phyloP scores from a whole-genome alignment of 2,113 vertebrate species.

The Sarotherodon lohbergeri region DNA sequence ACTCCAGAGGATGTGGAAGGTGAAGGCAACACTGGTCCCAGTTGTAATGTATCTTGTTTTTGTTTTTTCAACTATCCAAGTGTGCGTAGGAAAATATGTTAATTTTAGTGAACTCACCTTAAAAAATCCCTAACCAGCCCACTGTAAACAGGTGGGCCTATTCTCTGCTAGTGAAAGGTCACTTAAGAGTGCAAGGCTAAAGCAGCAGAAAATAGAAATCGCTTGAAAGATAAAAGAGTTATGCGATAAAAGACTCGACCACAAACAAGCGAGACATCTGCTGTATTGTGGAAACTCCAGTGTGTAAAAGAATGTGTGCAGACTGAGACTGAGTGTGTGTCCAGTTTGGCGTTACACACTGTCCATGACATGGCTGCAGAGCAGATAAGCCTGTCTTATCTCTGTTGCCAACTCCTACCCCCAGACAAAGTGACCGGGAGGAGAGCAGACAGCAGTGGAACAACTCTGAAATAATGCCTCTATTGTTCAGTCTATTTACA shows the following conservation, averaged over 20 bases:
- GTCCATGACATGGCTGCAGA: slow-evolving; percentile 9
- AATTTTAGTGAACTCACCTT: neutral
- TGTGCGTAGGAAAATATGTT: neutral
- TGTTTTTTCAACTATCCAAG: neutral
- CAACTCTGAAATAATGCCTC: slow-evolving; percentile 29
- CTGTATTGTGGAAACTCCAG: neutral
- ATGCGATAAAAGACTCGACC: neutral
- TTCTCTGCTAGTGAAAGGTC: neutral
- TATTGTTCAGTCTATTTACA: slow-evolving; percentile 41
- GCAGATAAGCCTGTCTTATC: slow-evolving; percentile 53
- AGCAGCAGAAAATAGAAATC: slow-evolving; percentile 18
- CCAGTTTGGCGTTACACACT: neutral
- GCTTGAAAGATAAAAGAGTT: neutral
- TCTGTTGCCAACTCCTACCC: slow-evolving; percentile 14
- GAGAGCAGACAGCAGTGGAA: slow-evolving; percentile 9
- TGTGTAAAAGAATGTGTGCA: slow-evolving; percentile 21
- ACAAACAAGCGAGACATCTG: slow-evolving; percentile 9
- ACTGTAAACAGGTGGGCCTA: neutral
- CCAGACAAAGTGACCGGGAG: slow-evolving; percentile 14
- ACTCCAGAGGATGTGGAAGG: neutral
- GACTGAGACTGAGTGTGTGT: neutral
- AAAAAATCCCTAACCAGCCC: neutral
- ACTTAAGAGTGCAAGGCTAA: neutral
- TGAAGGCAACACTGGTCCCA: neutral
- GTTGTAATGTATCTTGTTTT: neutral